A percentile compares a stretch with the other conserved stretches of the same genome.
Conservation (phyloP, 2,888 invertebrate species). For the Meloe dianella region DNA sequence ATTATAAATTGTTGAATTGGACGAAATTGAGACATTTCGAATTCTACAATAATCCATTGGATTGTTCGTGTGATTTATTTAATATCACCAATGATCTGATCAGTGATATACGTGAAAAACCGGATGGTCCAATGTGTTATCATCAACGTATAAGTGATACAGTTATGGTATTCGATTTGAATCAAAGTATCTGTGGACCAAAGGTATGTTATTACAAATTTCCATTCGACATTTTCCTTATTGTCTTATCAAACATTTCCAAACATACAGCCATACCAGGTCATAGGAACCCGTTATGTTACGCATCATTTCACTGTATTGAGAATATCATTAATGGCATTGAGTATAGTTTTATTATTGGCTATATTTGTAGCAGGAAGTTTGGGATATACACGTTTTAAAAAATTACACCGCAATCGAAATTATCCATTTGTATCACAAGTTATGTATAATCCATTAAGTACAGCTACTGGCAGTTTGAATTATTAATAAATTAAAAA, state of each 20-base stretch:
- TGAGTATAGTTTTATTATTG: constrained; percentile 44
- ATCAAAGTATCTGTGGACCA: constrained; percentile 40
- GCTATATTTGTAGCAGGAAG: constrained; percentile 42
- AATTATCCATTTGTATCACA: constrained; percentile 50
- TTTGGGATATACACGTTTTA: constrained; percentile 47
- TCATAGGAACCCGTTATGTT: constrained; percentile 21
- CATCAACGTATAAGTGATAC: constrained; percentile 41
- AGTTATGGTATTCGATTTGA: constrained; percentile 42
- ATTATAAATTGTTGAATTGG: constrained; percentile 65
- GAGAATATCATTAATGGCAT: constrained; percentile 45
- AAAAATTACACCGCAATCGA: constrained; percentile 40
- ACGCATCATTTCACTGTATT: constrained; percentile 43
- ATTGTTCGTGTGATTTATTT: constrained; percentile 66
- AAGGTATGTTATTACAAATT: constrained; percentile 31
- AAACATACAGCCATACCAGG: constrained; percentile 11
- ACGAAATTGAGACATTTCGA: constrained; percentile 63
- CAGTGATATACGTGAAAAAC: constrained; percentile 41
- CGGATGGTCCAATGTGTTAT: constrained; percentile 50
- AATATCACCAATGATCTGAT: constrained; percentile 48
- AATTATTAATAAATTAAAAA: neutral
- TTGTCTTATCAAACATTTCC: neutral
- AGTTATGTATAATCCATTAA: constrained; percentile 51
- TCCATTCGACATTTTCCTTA: too few relatives aligned
- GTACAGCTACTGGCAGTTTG: constrained; percentile 16
- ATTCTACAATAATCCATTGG: constrained; percentile 69